phyloP scores from a whole-genome alignment of 2,888 invertebrate species.

The Theretra japonica region DNA sequence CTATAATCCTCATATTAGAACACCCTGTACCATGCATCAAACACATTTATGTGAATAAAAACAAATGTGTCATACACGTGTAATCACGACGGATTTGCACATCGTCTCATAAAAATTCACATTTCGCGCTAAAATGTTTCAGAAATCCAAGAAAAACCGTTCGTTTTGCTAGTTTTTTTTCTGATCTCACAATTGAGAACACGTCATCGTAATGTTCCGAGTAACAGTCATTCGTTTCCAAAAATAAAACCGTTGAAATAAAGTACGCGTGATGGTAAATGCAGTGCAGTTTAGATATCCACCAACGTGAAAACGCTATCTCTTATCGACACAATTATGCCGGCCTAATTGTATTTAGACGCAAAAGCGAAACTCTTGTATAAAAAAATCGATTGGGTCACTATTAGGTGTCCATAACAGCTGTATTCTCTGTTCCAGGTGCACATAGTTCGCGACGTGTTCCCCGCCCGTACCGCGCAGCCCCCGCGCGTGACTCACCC shows the following conservation, averaged over 20 bases:
- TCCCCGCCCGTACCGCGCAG: slow-evolving; percentile 40
- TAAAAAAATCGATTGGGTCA: too few relatives aligned
- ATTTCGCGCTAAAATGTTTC: not conserved
- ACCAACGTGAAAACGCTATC: too few relatives aligned
- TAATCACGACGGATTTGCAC: not conserved
- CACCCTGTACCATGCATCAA: not conserved
- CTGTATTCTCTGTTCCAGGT: slow-evolving; percentile 57
- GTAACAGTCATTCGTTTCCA: not conserved
- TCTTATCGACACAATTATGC: too few relatives aligned
- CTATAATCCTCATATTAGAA: not conserved
- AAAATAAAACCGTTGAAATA: not conserved
- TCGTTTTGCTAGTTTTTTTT: not conserved
- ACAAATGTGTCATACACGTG: slow-evolving; percentile 5
- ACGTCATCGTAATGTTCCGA: not conserved
- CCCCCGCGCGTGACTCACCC: slow-evolving; percentile 41
- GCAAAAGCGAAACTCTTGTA: too few relatives aligned
- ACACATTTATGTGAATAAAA: too few relatives aligned
- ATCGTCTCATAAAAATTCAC: not conserved
- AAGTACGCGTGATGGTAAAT: too few relatives aligned
- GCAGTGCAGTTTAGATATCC: too few relatives aligned
- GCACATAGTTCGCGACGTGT: slow-evolving; percentile 65
- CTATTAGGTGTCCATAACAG: too few relatives aligned
- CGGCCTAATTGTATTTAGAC: too few relatives aligned
- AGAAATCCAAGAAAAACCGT: slow-evolving; percentile 11
- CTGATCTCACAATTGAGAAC: not conserved